phyloP scores from a whole-genome alignment of 2,113 vertebrate species.

The Arenaria interpres region DNA sequence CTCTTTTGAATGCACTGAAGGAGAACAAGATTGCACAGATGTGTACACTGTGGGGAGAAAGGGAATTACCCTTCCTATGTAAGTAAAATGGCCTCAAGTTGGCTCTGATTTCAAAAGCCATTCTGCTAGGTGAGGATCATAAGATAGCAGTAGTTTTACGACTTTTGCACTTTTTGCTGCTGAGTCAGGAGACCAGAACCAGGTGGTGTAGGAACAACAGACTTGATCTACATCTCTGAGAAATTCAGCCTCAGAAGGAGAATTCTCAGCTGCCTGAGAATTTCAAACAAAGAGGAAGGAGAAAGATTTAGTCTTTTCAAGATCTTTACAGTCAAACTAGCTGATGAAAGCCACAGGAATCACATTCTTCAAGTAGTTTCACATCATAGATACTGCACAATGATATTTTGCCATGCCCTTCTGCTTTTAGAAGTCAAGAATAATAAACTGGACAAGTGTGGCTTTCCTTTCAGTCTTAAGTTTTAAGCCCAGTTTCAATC shows the following conservation, averaged over 20 bases:
- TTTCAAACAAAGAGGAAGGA: not conserved
- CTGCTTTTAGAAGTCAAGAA: not conserved
- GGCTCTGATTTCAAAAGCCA: not conserved
- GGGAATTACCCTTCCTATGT: not conserved
- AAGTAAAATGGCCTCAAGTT: not conserved
- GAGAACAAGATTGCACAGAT: not conserved
- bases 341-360: not conserved
- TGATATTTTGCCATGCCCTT: not conserved
- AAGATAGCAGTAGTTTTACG: not conserved
- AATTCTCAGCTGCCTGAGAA: not conserved
- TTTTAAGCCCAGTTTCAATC: not conserved
- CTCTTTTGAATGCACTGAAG: not conserved
- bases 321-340: not conserved
- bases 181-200: not conserved
- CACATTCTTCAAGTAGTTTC: not conserved
- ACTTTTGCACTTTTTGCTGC: not conserved
- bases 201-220: not conserved
- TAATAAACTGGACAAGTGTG: not conserved
- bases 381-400: not conserved
- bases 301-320: not conserved
- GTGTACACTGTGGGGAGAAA: not conserved
- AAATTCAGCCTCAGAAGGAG: not conserved
- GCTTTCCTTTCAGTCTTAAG: not conserved
- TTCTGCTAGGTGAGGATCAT: not conserved
- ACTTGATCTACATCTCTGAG: not conserved